Evolutionary conservation across 2,888 invertebrate species (phyloP).

Genomic region (Torymus aiolomorphi): DNA sequence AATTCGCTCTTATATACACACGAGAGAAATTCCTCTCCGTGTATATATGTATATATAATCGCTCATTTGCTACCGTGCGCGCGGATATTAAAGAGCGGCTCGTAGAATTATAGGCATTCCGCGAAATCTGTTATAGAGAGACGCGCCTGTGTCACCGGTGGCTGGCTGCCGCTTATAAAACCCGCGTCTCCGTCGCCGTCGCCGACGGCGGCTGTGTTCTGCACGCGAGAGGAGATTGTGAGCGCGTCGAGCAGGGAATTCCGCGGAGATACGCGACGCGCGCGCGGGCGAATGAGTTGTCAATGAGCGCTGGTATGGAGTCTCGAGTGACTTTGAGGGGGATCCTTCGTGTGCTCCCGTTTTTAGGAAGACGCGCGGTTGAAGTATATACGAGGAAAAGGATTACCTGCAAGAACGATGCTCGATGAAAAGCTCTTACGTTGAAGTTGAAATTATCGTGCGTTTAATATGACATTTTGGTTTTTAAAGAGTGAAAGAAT

Average conservation of each 20-base stretch:
- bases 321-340: neutral
- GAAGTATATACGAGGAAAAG: too few species aligned
- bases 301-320: constrained; percentile 9
- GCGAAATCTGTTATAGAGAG: constrained; percentile 64
- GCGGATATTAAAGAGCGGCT: constrained; percentile 57
- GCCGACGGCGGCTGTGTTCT: too few species aligned
- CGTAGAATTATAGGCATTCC: constrained; percentile 70
- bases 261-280: neutral
- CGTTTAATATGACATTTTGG: too few species aligned
- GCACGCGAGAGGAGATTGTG: too few species aligned
- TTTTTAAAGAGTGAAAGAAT: too few species aligned
- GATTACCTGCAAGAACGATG: too few species aligned
- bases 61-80: constrained; percentile 46
- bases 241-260: constrained; percentile 14
- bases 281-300: constrained; percentile 36
- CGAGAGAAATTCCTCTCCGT: constrained; percentile 44
- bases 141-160: constrained; percentile 40
- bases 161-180: too few species aligned
- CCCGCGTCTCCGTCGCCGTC: too few species aligned
- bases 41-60: constrained; percentile 5
- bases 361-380: neutral
- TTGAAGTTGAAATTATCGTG: too few species aligned
- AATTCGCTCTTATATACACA: constrained; percentile 44
- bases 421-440: too few species aligned
- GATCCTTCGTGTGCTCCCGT: neutral